phyloP scores from a whole-genome alignment of 2,888 invertebrate species.

The Hipparchia sbordonii region DNA sequence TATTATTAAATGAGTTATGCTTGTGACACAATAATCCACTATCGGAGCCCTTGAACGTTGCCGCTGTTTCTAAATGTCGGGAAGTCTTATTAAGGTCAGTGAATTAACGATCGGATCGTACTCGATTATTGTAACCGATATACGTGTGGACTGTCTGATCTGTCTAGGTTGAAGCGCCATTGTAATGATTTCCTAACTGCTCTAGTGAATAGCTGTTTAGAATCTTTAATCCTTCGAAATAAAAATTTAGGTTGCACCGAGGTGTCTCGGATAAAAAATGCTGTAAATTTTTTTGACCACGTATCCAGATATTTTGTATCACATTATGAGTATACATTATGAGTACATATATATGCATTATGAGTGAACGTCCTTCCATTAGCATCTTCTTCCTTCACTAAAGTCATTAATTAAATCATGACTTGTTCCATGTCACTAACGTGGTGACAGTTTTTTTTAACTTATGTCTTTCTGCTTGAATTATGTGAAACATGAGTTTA shows the following conservation, averaged over 20 bases:
- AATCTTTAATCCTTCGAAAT: background rate
- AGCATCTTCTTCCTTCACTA: no score
- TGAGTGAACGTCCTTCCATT: no score
- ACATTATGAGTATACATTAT: no score
- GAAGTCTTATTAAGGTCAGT: conserved; percentile 55
- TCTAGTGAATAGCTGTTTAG: no score
- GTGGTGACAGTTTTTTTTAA: no score
- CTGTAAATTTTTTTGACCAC: no score
- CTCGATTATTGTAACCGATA: conserved; percentile 32
- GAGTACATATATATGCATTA: no score
- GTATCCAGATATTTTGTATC: no score
- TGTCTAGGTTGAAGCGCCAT: conserved; percentile 31
- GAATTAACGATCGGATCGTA: conserved; percentile 38
- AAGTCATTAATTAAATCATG: no score
- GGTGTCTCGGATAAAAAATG: background rate
- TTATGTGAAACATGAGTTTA: no score
- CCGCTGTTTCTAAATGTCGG: conserved; percentile 41
- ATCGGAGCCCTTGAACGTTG: conserved; percentile 40
- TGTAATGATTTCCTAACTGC: background rate
- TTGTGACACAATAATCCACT: background rate
- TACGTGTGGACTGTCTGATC: conserved; percentile 9
- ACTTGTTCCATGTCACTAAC: no score
- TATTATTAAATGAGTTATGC: background rate
- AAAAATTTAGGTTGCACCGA: background rate
- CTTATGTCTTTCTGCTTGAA: no score